These are phyloP conservation scores for Oxytorus armatus DNA, from an alignment of 2,888 invertebrate genomes.

Conservation along the genomic window DNA sequence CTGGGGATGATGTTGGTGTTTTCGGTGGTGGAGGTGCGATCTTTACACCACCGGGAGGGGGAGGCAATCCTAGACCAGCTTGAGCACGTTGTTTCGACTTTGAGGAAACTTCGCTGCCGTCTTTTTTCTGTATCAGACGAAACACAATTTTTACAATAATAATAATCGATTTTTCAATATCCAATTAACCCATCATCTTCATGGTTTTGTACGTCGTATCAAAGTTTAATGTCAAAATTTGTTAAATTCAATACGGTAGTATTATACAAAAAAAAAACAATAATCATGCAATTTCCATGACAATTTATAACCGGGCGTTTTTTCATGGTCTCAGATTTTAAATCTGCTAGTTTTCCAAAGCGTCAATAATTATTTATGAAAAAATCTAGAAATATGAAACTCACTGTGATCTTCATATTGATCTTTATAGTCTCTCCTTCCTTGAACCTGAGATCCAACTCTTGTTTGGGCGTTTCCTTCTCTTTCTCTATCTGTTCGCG, in stretches of 20 bases:
- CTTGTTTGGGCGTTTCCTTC: conserved; percentile 90
- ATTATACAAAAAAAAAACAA: too few species aligned
- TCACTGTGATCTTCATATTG: conserved; percentile 97
- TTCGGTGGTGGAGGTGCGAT: conserved; percentile 91
- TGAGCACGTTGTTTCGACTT: conserved; percentile 88
- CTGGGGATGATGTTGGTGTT: conserved; percentile 90
- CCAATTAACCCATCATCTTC: too few species aligned
- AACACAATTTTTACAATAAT: not conserved
- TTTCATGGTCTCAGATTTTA: too few species aligned
- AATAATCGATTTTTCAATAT: too few species aligned
- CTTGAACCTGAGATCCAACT: conserved; percentile 98
- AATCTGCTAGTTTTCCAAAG: too few species aligned
- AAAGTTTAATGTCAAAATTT: too few species aligned
- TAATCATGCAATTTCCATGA: too few species aligned
- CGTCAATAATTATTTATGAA: too few species aligned
- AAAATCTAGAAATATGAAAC: too few species aligned
- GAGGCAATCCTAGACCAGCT: conserved; percentile 89
- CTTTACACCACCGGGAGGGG: conserved; percentile 92
- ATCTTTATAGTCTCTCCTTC: conserved; percentile 99
- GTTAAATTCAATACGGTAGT: too few species aligned
- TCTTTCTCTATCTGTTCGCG: conserved; percentile 93
- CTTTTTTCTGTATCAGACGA: conserved; percentile 93
- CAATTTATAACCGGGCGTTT: too few species aligned
- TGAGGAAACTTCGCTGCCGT: conserved; percentile 90
- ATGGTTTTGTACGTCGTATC: too few species aligned